Evolutionary conservation across 2,888 invertebrate genomes (phyloP).

Genomic region (Scaptomyza reducta): DNA sequence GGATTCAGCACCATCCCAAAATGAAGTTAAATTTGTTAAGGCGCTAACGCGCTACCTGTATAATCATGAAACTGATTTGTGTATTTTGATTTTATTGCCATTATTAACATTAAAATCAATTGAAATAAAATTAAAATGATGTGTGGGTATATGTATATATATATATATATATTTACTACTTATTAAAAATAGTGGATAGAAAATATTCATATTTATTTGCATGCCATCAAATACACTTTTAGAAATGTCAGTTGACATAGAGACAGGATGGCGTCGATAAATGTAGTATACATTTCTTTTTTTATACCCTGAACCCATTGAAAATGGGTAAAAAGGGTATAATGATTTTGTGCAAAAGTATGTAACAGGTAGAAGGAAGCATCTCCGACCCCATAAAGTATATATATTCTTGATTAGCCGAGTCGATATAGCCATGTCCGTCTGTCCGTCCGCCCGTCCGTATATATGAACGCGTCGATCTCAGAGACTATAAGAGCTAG

Average conservation of each 20-base stretch:
- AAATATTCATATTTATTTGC: neutral
- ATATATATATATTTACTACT: neutral
- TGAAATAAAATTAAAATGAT: neutral
- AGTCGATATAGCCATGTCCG: no score
- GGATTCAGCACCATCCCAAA: constrained; percentile 5
- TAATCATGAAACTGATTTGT: neutral
- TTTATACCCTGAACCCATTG: no score
- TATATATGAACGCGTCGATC: no score
- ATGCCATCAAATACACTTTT: neutral
- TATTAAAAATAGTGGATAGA: neutral
- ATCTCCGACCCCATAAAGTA: no score
- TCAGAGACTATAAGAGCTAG: no score
- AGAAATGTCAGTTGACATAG: neutral
- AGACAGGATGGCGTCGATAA: constrained; percentile 43
- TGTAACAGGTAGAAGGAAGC: no score
- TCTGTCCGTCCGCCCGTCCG: no score
- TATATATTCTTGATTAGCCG: no score
- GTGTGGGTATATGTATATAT: neutral
- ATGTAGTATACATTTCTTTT: constrained; percentile 3
- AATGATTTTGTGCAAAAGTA: no score
- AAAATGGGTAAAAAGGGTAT: no score
- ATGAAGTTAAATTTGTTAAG: constrained; percentile 1
- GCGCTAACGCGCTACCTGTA: neutral
- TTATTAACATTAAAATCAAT: neutral
- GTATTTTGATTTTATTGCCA: neutral